Evolutionary conservation across 2,888 invertebrate species (phyloP).

Genomic region (Eilema sororculum): DNA sequence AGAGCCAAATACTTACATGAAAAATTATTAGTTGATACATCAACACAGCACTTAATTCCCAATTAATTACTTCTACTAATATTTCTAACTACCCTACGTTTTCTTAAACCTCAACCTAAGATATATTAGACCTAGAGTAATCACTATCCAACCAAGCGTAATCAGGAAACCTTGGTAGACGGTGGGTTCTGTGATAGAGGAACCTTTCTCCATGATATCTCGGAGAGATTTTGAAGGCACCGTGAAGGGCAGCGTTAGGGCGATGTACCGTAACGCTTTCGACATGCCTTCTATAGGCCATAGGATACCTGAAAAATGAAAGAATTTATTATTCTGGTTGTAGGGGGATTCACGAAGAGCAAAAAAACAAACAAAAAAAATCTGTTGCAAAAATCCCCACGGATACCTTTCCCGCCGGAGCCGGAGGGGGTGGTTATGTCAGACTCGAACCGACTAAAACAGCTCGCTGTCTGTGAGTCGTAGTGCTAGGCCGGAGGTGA

Average conservation of each 20-base stretch:
- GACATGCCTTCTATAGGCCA: slow-evolving; percentile 92
- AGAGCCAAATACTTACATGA: not conserved
- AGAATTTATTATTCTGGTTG: not conserved
- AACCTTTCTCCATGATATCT: slow-evolving; percentile 92
- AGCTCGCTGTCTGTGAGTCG: too few relatives aligned
- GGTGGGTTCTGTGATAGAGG: slow-evolving; percentile 88
- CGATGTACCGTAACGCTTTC: slow-evolving; percentile 85
- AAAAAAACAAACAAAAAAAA: too few relatives aligned
- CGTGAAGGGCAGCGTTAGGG: slow-evolving; percentile 92
- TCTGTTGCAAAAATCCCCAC: too few relatives aligned
- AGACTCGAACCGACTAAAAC: too few relatives aligned
- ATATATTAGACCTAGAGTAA: slow-evolving; percentile 87
- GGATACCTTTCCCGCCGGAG: too few relatives aligned
- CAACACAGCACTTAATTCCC: slow-evolving; percentile 3
- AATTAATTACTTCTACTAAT: not conserved
- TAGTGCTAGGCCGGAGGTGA: too few relatives aligned
- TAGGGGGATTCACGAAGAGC: not conserved
- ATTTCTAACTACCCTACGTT: slow-evolving; percentile 51
- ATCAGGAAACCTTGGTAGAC: slow-evolving; percentile 92
- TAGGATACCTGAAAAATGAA: slow-evolving; percentile 81
- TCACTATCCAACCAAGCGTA: slow-evolving; percentile 88
- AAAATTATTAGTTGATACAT: not conserved
- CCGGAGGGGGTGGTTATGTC: too few relatives aligned
- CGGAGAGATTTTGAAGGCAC: slow-evolving; percentile 92
- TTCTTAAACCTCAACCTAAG: slow-evolving; percentile 77